Percentiles rank a stretch among this genome's conserved stretches.
These are phyloP conservation scores for Sarcophaga subvicina DNA, from an alignment of 2,888 invertebrate genomes.

Conservation along the genomic window DNA sequence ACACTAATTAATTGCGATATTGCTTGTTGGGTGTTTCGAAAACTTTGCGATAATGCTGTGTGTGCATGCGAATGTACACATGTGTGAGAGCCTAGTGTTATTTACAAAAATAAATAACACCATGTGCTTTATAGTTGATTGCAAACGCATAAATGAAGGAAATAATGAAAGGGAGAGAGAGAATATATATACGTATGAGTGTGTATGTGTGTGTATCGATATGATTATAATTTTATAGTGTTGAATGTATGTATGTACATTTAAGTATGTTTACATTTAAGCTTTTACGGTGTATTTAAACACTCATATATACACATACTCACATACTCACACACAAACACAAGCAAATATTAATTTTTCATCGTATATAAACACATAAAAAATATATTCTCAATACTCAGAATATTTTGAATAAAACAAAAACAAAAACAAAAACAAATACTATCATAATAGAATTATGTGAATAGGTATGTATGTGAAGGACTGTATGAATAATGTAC, in stretches of 20 bases:
- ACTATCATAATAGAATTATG: slow-evolving; percentile 19
- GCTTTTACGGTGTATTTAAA: slow-evolving; percentile 25
- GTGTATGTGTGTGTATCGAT: not conserved
- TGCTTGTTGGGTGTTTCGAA: too few relatives aligned
- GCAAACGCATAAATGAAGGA: not conserved
- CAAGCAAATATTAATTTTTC: not conserved
- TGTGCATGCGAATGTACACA: not conserved
- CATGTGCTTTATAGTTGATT: slow-evolving; percentile 23
- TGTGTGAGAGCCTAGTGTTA: not conserved
- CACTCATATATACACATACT: not conserved
- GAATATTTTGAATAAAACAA: slow-evolving; percentile 17
- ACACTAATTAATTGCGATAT: too few relatives aligned
- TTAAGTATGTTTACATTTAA: slow-evolving; percentile 31
- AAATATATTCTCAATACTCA: not conserved
- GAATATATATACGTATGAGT: not conserved
- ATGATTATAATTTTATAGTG: not conserved
- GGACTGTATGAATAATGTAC: not conserved
- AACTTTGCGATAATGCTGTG: too few relatives aligned
- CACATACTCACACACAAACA: not conserved
- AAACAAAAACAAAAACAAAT: not conserved
- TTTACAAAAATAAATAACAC: slow-evolving; percentile 30
- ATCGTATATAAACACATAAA: not conserved
- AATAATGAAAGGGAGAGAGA: too few relatives aligned
- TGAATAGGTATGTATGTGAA: too few relatives aligned
- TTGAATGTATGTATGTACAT: not conserved